Conservation (phyloP, 1,140 invertebrate genomes). For the Bombus ignitus region DNA sequence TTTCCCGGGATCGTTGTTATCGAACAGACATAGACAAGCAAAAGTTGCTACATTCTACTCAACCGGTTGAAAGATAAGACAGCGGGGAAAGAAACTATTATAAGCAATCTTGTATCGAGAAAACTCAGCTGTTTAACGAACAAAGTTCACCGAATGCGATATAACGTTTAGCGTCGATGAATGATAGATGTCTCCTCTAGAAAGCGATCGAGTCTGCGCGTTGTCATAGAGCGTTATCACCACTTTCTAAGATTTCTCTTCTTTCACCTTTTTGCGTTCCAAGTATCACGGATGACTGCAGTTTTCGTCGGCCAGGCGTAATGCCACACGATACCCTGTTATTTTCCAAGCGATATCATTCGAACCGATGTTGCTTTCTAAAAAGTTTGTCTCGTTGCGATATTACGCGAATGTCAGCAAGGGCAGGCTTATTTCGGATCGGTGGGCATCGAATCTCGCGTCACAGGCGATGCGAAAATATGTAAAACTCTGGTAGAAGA, state of each 20-base stretch:
- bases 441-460: too few relatives aligned
- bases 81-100: not conserved
- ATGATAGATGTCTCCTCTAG: not conserved
- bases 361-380: not conserved
- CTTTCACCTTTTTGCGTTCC: not conserved
- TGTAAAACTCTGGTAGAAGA: not conserved
- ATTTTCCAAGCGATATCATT: not conserved
- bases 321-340: not conserved
- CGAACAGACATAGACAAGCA: not conserved
- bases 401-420: not conserved
- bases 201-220: too few relatives aligned
- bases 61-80: not conserved
- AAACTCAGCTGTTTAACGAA: not conserved
- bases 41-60: not conserved
- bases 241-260: not conserved
- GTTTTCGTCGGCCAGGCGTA: not conserved
- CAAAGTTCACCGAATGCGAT: not conserved
- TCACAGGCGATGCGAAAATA: not conserved
- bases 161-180: not conserved
- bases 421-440: not conserved
- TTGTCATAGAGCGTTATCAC: too few relatives aligned
- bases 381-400: not conserved
- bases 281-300: not conserved
- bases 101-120: too few relatives aligned
- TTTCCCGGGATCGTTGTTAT: not conserved